These are phyloP conservation scores for Drosophila obscura DNA, from an alignment of 1,140 invertebrate genomes.

Conservation along the genomic window DNA sequence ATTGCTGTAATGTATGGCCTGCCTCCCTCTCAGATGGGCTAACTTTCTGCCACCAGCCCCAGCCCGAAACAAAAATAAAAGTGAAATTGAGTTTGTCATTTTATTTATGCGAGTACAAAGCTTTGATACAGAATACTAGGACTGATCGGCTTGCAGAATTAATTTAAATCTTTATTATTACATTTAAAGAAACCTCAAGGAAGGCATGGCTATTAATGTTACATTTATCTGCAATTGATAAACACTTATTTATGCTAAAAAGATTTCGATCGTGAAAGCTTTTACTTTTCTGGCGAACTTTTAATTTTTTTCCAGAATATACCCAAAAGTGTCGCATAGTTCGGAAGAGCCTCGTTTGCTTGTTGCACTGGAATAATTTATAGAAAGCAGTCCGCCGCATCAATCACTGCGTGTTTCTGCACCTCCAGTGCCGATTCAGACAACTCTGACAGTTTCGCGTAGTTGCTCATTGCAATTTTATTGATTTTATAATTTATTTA, in stretches of 20 bases:
- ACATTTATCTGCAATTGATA: too few relatives aligned
- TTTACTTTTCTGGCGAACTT: background rate
- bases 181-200: too few relatives aligned
- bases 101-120: constrained; percentile 54
- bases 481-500: constrained; percentile 82
- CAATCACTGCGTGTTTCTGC: constrained; percentile 25
- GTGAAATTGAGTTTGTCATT: constrained; percentile 77
- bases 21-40: constrained; percentile 5
- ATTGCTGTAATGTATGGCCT: constrained; percentile 70
- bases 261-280: too few relatives aligned
- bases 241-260: too few relatives aligned
- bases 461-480: constrained; percentile 53
- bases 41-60: constrained; percentile 28
- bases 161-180: too few relatives aligned
- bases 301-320: background rate
- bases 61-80: constrained; percentile 45
- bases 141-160: too few relatives aligned
- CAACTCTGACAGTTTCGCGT: constrained; percentile 7
- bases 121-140: constrained; percentile 3
- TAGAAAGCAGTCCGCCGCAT: constrained; percentile 12
- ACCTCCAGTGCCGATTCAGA: background rate
- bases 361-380: background rate
- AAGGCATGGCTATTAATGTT: too few relatives aligned
- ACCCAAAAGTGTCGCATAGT: too few relatives aligned
- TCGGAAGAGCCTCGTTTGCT: constrained; percentile 2